These are phyloP conservation scores for Neodiprion lecontei DNA, from an alignment of 1,140 invertebrate genomes.

Conservation along the genomic window DNA sequence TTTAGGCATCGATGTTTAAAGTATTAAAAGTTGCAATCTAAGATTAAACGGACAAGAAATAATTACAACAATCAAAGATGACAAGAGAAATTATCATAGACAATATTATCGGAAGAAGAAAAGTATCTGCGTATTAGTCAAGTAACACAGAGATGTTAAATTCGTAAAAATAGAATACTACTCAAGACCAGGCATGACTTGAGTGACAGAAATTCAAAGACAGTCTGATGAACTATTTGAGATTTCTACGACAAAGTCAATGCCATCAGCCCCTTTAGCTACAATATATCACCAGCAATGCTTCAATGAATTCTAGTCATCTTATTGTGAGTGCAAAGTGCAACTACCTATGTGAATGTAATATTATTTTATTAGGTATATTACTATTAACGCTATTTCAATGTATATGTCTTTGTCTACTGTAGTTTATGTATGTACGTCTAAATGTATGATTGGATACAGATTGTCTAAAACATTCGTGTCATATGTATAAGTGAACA, in stretches of 20 bases:
- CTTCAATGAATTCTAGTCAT: constrained; percentile 36
- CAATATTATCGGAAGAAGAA: not conserved
- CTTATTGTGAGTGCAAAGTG: constrained; percentile 8
- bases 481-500: constrained; percentile 29
- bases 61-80: not conserved
- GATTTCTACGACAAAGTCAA: constrained; percentile 30
- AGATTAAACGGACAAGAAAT: not conserved
- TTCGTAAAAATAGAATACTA: constrained; percentile 37
- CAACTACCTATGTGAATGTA: not conserved
- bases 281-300: constrained; percentile 40
- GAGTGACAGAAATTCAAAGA: constrained; percentile 25
- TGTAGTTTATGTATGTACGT: constrained; percentile 5
- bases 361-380: constrained; percentile 7
- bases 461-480: constrained; percentile 44
- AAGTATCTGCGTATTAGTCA: not conserved
- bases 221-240: constrained; percentile 25
- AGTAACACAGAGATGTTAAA: constrained; percentile 4
- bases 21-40: not conserved
- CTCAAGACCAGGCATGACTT: constrained; percentile 44
- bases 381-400: constrained; percentile 11
- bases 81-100: not conserved
- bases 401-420: not conserved
- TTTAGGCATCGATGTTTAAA: not conserved
- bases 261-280: constrained; percentile 26
- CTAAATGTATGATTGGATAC: constrained; percentile 8